These are phyloP conservation scores for Mola mola DNA, from an alignment of 2,113 vertebrate genomes.

Conservation along the genomic window DNA sequence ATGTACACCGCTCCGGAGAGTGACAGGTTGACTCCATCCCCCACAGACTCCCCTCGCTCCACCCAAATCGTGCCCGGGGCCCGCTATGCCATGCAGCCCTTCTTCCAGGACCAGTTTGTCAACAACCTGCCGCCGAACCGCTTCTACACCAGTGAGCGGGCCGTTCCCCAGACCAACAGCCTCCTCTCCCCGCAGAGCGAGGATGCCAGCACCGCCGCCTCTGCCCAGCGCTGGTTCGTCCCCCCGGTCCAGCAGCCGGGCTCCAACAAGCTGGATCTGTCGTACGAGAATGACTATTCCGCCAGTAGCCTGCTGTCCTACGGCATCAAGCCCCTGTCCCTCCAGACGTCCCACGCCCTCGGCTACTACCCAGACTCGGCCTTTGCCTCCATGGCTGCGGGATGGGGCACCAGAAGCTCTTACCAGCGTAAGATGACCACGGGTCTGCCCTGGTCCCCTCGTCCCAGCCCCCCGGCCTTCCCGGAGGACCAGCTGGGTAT, in stretches of 20 bases:
- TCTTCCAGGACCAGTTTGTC: constrained; percentile 99
- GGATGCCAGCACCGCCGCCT: constrained; percentile 84
- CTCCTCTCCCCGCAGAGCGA: constrained; percentile 93
- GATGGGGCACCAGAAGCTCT: constrained; percentile 89
- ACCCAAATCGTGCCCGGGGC: constrained; percentile 98
- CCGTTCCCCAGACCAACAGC: constrained; percentile 95
- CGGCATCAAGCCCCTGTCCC: constrained; percentile 94
- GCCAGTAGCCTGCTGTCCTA: constrained; percentile 94
- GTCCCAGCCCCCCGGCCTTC: constrained; percentile 91
- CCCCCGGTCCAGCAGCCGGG: constrained; percentile 91
- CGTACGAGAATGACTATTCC: constrained; percentile 95
- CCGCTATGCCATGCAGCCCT: constrained; percentile 95
- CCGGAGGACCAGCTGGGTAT: constrained; percentile 89
- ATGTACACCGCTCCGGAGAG: constrained; percentile 99
- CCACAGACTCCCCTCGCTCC: constrained; percentile 97
- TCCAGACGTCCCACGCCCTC: constrained; percentile 94
- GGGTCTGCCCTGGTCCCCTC: constrained; percentile 93
- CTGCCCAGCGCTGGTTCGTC: constrained; percentile 96
- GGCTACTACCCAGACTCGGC: constrained; percentile 95
- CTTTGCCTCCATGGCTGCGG: constrained; percentile 93
- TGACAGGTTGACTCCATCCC: constrained; percentile 98
- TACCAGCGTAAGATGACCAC: constrained; percentile 95
- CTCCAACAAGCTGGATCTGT: constrained; percentile 92
- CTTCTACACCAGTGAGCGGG: constrained; percentile 93
- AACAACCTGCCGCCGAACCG: constrained; percentile 97